Percentiles rank a stretch among this genome's conserved stretches.
Conservation (phyloP, 2,113 vertebrate species). For the Synodontis membranacea region DNA sequence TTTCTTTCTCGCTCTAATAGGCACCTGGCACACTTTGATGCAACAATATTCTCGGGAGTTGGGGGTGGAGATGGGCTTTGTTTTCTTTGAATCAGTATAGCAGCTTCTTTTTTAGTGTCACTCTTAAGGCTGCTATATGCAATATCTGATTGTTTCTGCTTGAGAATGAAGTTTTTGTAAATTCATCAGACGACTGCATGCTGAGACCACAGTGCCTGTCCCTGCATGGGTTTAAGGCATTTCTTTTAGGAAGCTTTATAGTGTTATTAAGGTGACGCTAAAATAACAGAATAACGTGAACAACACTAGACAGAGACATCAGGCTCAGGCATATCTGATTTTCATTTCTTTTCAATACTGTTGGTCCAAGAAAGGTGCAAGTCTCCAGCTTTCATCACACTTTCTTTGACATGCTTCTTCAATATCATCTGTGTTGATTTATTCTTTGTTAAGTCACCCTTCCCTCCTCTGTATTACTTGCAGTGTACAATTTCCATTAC, state of each 20-base stretch:
- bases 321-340: background rate
- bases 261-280: background rate
- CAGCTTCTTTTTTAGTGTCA: background rate
- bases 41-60: background rate
- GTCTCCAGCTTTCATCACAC: background rate
- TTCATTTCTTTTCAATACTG: background rate
- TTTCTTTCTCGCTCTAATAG: constrained; percentile 28
- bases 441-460: background rate
- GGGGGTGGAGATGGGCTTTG: background rate
- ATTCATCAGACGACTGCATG: background rate
- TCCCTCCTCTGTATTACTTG: background rate
- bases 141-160: too few relatives aligned
- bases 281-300: background rate
- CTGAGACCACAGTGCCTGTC: background rate
- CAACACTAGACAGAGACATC: background rate
- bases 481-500: background rate
- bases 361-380: background rate
- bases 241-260: background rate
- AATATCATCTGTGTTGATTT: constrained; percentile 3
- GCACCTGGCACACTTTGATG: constrained; percentile 26
- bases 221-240: background rate
- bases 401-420: background rate
- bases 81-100: background rate
- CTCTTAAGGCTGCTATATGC: background rate
- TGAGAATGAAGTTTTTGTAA: background rate